Base-by-base conservation (phyloP, 1,140 invertebrate genomes). In the Lepidurus packardi region DNA sequence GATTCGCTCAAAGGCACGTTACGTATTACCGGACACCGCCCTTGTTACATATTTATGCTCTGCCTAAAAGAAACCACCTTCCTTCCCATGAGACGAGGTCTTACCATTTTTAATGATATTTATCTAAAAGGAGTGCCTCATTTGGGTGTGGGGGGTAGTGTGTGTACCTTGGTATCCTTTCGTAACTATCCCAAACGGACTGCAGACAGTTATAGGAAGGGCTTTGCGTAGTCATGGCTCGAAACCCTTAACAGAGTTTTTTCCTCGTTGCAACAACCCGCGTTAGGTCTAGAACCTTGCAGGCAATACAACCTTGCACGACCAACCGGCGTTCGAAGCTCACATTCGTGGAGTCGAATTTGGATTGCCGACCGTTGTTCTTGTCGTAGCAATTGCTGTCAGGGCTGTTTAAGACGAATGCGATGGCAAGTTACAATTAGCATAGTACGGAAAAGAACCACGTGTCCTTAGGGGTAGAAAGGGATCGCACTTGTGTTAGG, bases 131-230 rank as follows among this genome's bases (percentile, higher is more conserved):
- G 34, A 34, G 34, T 4, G 34, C 34, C 16, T 65, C 16, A n/a
- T 21, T 65, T 65, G 21, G 21, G 53, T 65, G 16, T 43, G 7
- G 3, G 34, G 25, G 25, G 25, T 34, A 34, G 34, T 34, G 34
- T 34, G 34, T 34, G 73, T 92, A 94, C 92, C 92, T 94, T 82
- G 92, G 92, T 87, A 94, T 94, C 82, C 88, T 90, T 86, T 94
- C 93, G 85, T 94, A 94, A 86, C 92, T 93, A 86, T 94, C 92
- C 92, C 92, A 94, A 0, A 78, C 78, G 85, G 91, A 92, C 53
- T 91, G 92, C 82, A 94, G 88, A 86, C 92, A 94, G 86, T 94
- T 94, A 87, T 94, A 94, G 76, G 92, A 93, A 86, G 90, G 43
- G 34, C 45, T 77, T 45, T 47, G 53, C 53, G 16, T 13, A 13